These are phyloP conservation scores for Prunella himalayana DNA, from an alignment of 2,113 vertebrate species.

Conservation along the genomic window DNA sequence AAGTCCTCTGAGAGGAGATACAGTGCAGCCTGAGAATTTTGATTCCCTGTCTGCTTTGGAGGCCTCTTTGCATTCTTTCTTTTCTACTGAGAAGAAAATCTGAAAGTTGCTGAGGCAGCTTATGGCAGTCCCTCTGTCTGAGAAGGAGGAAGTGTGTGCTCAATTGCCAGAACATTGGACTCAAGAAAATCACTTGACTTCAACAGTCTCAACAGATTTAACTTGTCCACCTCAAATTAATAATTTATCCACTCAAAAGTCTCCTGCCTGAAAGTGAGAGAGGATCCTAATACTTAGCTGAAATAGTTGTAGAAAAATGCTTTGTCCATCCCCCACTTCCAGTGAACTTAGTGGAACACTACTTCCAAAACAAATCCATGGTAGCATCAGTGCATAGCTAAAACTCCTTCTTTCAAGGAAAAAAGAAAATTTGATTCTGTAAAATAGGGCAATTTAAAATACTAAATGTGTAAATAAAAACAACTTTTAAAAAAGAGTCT, in stretches of 20 bases:
- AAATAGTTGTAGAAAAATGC: background rate
- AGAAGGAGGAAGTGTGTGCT: background rate
- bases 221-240: background rate
- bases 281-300: background rate
- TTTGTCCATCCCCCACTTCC: background rate
- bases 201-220: background rate
- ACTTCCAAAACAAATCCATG: background rate
- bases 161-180: background rate
- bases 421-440: background rate
- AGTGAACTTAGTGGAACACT: background rate
- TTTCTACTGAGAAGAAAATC: background rate
- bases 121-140: background rate
- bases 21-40: background rate
- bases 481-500: background rate
- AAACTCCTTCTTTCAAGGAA: background rate
- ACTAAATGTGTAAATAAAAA: background rate
- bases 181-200: background rate
- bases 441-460: background rate
- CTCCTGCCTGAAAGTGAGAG: background rate
- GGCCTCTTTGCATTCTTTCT: background rate
- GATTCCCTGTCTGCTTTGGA: constrained; percentile 4
- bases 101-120: constrained; percentile 16
- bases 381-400: background rate
- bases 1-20: background rate
- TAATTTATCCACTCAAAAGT: background rate